Percentiles rank a stretch among this genome's conserved stretches.
phyloP scores from a whole-genome alignment of 1,140 invertebrate species.

The Nasonia vitripennis region DNA sequence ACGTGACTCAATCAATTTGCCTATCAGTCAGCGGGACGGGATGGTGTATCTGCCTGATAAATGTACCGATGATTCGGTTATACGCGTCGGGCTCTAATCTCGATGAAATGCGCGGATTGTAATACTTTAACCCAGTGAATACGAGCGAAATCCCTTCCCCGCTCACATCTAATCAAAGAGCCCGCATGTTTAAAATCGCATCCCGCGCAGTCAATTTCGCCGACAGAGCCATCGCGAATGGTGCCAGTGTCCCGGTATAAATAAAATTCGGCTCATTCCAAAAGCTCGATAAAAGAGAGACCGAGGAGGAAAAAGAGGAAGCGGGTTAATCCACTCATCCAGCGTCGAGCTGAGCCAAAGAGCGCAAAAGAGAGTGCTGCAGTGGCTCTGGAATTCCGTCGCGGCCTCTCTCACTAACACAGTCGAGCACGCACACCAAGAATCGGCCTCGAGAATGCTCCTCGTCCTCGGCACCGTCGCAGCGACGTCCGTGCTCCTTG shows the following conservation, averaged over 20 bases:
- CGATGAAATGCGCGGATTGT: neutral
- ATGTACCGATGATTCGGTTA: neutral
- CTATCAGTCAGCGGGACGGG: neutral
- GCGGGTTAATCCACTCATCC: slow-evolving; percentile 28
- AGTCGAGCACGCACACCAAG: neutral
- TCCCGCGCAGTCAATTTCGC: too few species aligned
- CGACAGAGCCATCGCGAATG: too few species aligned
- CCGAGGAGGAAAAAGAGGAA: slow-evolving; percentile 16
- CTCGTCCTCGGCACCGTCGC: neutral
- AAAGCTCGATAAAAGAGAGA: too few species aligned
- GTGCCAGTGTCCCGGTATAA: too few species aligned
- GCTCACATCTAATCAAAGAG: too few species aligned
- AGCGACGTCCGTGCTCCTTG: neutral
- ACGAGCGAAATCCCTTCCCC: too few species aligned
- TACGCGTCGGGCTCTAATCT: neutral
- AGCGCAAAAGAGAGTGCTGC: neutral
- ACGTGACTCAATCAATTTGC: neutral
- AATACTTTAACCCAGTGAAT: too few species aligned
- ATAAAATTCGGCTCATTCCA: too few species aligned
- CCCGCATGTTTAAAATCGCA: too few species aligned
- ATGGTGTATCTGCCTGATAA: neutral
- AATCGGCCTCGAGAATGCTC: neutral
- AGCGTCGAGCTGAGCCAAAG: neutral
- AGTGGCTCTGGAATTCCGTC: neutral
- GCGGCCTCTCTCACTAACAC: neutral